Conservation (phyloP, 2,113 vertebrate genomes). For the Delphinus delphis region DNA sequence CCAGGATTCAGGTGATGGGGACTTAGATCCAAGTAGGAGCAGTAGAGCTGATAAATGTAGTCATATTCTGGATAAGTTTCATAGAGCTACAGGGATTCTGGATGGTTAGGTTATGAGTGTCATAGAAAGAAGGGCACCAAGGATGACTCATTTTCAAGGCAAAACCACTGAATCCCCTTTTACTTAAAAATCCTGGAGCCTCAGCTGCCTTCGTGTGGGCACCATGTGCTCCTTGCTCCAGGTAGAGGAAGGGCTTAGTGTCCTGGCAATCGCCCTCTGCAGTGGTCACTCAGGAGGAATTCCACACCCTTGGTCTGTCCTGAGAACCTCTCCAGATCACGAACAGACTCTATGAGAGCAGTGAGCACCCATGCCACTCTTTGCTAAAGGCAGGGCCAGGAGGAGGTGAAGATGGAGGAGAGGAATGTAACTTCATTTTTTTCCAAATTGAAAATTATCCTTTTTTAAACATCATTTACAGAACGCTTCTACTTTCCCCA, state of each 20-base stretch:
- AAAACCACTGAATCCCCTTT: neutral
- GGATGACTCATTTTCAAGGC: neutral
- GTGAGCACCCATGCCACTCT: fast-evolving
- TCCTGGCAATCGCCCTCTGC: too few species aligned
- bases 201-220: too few species aligned
- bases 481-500: neutral
- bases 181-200: neutral
- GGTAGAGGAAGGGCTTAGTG: neutral
- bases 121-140: neutral
- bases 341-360: neutral
- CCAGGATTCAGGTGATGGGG: neutral
- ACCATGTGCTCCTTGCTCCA: too few species aligned
- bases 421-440: neutral
- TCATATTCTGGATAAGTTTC: neutral
- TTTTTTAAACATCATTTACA: neutral
- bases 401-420: fast-evolving
- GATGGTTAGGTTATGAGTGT: neutral
- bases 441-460: neutral
- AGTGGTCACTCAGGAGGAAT: neutral
- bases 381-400: neutral
- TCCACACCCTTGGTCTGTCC: neutral
- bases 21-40: neutral
- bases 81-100: neutral
- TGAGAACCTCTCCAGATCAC: neutral
- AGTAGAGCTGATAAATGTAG: fast-evolving